Evolutionary conservation across 1,140 invertebrate genomes (phyloP), one percentile per base, ranked within the genome.

Genomic region (Eciton burchellii): DNA sequence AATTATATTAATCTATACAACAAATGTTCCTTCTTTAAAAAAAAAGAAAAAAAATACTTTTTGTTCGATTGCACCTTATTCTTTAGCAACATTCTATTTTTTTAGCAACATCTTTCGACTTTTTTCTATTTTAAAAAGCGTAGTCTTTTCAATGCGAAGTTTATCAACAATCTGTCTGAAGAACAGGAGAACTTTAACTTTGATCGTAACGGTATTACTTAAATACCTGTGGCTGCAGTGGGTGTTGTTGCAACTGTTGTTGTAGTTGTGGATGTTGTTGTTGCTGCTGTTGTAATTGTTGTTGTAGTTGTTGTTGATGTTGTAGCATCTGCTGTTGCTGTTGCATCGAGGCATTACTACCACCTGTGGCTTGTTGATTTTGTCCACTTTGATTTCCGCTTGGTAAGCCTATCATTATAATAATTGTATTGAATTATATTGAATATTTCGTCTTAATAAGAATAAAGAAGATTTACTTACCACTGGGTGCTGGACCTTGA

Each of bases 211-310:
- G 83, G 68, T 62, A 66, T 90, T 86, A 90, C 83, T 89, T 90
- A 90, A 90, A 90, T 90, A 90, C 89, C 89, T 94, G 93, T 86
- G 92, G 89, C 56, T 76, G 72, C 72, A 76, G 63, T 2, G 72
- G 26, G 49, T 76, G 35, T 35, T 88, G 92, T 72, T 94, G 94
- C 47, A 92, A 89, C 57, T 93, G 94, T 83, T 94, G 93, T 52
- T 94, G 93, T 85, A 92, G 91, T 86, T 94, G 93, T 90, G 95
- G 94, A 82, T 93, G 93, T 77, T 92, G 91, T 63, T 93, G 92
- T 85, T 95, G 95, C 85, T 95, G 94, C 79, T 94, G 92, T 66
- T 94, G 91, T 66, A 94, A 92, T 63, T 92, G 94, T 74, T 94
- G 94, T 24, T 90, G 89, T 66, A 92, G 84, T 72, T 93, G 92